A percentile compares a stretch with the other conserved stretches of the same genome.
phyloP scores from a whole-genome alignment of 2,797 vertebrate species.

The Australoheros facetus region DNA sequence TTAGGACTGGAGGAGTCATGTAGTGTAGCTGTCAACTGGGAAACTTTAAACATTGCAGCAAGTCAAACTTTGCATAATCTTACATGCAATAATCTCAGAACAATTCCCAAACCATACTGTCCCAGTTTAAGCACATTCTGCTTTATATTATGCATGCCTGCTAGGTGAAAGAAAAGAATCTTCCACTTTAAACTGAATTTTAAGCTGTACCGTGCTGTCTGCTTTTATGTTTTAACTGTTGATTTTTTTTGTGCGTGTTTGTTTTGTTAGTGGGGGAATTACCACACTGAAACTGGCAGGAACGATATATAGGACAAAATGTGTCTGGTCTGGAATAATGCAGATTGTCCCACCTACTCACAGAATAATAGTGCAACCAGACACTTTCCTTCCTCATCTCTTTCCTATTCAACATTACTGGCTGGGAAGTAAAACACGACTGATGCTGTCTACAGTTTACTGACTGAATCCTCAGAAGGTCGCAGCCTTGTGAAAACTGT shows the following conservation, averaged over 20 bases:
- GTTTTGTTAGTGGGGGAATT: neutral
- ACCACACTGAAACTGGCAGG: neutral
- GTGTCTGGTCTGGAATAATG: neutral
- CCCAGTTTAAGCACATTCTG: neutral
- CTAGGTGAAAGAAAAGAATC: neutral
- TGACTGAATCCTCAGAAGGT: slow-evolving; percentile 1
- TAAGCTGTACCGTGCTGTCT: neutral
- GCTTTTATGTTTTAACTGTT: slow-evolving; percentile 10
- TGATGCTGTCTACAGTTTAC: neutral
- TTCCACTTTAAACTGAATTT: neutral
- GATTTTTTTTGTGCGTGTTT: neutral
- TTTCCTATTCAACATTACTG: neutral
- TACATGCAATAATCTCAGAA: slow-evolving; percentile 7
- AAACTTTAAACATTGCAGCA: slow-evolving; percentile 16
- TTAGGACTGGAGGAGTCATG: slow-evolving; percentile 63
- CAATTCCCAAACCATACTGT: slow-evolving; percentile 10
- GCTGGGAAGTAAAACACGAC: neutral
- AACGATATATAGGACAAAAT: neutral
- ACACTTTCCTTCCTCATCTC: neutral
- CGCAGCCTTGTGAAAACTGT: neutral
- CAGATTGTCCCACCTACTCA: neutral
- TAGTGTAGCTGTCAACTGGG: slow-evolving; percentile 20
- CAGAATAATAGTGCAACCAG: neutral
- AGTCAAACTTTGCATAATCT: slow-evolving; percentile 6
- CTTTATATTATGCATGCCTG: slow-evolving; percentile 7